Evolutionary conservation across 2,888 invertebrate species (phyloP).

Genomic region (Troglohyphantes excavatus): DNA sequence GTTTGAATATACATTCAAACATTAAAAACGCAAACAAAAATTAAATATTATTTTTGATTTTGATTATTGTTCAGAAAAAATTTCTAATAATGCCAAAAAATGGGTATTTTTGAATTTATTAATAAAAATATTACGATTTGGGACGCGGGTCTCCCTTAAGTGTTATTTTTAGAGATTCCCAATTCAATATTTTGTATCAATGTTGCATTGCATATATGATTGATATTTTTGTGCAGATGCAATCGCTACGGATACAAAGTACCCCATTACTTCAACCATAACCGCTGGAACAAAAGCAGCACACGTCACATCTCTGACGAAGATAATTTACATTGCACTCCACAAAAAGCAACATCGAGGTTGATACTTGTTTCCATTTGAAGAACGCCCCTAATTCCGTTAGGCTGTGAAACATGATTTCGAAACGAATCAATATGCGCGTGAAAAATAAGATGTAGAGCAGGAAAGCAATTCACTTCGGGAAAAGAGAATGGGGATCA

Average conservation of each 20-base stretch:
- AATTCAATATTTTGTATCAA: neutral
- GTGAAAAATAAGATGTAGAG: constrained; percentile 71
- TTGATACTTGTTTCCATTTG: constrained; percentile 22
- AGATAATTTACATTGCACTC: neutral
- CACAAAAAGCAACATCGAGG: neutral
- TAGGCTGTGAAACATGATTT: constrained; percentile 55
- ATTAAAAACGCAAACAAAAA: too few species aligned
- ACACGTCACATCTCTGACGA: neutral
- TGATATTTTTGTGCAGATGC: too few species aligned
- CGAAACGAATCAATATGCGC: constrained; percentile 70
- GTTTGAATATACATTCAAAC: too few species aligned
- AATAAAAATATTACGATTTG: neutral
- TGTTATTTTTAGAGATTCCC: neutral
- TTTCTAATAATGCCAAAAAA: too few species aligned
- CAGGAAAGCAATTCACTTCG: constrained; percentile 70
- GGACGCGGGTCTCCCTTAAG: too few species aligned
- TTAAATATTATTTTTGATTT: too few species aligned
- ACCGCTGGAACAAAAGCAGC: neutral
- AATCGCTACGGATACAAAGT: neutral
- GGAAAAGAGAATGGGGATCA: constrained; percentile 66
- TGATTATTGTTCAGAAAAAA: too few species aligned
- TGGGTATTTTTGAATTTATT: too few species aligned
- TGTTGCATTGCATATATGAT: too few species aligned
- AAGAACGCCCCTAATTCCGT: constrained; percentile 29
- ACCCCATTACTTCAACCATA: neutral